A percentile compares a stretch with the other conserved stretches of the same genome.
Evolutionary conservation across 2,888 invertebrate genomes (phyloP).

Genomic region (Latrodectus hesperus): DNA sequence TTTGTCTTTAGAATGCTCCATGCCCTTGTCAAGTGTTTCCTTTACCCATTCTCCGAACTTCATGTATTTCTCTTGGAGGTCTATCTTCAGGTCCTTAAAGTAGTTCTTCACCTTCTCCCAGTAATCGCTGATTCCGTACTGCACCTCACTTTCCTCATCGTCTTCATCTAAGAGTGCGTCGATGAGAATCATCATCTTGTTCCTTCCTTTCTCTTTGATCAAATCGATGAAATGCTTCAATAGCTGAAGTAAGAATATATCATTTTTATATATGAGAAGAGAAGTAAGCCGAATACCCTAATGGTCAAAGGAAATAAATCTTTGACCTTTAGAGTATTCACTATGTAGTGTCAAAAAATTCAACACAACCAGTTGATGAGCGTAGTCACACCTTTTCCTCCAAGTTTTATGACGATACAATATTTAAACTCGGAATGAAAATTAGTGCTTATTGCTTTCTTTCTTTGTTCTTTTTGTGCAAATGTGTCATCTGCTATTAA

Average conservation of each 20-base stretch:
- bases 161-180: constrained; percentile 26
- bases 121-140: constrained; percentile 30
- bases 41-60: constrained; percentile 69
- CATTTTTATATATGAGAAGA: no score
- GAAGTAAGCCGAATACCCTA: no score
- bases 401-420: no score
- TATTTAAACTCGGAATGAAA: no score
- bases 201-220: constrained; percentile 45
- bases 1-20: constrained; percentile 61
- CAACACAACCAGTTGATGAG: no score
- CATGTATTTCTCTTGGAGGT: constrained; percentile 61
- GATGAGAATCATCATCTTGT: constrained; percentile 34
- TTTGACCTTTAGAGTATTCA: no score
- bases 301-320: no score
- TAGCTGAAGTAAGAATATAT: constrained; percentile 10
- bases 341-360: no score
- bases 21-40: constrained; percentile 30
- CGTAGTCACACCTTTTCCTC: no score
- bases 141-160: constrained; percentile 2
- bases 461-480: no score
- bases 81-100: constrained; percentile 60
- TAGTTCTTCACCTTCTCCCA: constrained; percentile 63
- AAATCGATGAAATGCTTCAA: constrained; percentile 18
- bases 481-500: no score
- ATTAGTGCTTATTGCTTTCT: no score